Conservation (phyloP, 92 coral and sea anemone species). For the Epizoanthus fatuus region DNA sequence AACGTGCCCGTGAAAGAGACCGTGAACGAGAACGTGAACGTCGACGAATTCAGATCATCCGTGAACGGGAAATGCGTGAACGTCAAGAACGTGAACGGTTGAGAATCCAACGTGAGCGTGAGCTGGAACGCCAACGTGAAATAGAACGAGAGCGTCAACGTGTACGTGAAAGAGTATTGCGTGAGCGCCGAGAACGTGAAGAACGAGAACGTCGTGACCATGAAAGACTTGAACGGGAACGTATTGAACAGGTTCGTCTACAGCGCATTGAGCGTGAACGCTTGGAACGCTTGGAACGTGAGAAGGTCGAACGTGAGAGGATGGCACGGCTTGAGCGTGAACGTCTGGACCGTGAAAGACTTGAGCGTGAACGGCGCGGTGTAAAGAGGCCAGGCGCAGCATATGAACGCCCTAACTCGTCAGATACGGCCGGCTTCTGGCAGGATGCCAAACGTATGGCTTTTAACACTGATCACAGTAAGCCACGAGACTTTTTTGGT, state of each 20-base stretch:
- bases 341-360: constrained; percentile 93
- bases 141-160: constrained; percentile 88
- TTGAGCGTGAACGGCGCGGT: constrained; percentile 90
- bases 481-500: constrained; percentile 87
- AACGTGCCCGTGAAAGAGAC: constrained; percentile 93
- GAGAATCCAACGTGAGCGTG: constrained; percentile 92
- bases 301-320: constrained; percentile 78
- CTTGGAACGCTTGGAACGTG: constrained; percentile 76
- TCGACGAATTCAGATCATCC: constrained; percentile 83
- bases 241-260: constrained; percentile 93
- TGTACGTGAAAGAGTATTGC: constrained; percentile 79
- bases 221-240: constrained; percentile 85
- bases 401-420: constrained; percentile 75
- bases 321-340: constrained; percentile 92
- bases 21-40: constrained; percentile 97
- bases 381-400: constrained; percentile 88
- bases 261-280: constrained; percentile 96
- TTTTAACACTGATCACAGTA: constrained; percentile 73
- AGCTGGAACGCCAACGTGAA: constrained; percentile 91
- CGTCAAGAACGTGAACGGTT: constrained; percentile 94
- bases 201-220: constrained; percentile 98
- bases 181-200: constrained; percentile 93
- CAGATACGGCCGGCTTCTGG: constrained; percentile 93
- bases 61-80: constrained; percentile 94
- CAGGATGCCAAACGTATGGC: constrained; percentile 96